These are phyloP conservation scores for Anser cygnoides DNA, from an alignment of 2,113 vertebrate genomes.

Conservation along the genomic window DNA sequence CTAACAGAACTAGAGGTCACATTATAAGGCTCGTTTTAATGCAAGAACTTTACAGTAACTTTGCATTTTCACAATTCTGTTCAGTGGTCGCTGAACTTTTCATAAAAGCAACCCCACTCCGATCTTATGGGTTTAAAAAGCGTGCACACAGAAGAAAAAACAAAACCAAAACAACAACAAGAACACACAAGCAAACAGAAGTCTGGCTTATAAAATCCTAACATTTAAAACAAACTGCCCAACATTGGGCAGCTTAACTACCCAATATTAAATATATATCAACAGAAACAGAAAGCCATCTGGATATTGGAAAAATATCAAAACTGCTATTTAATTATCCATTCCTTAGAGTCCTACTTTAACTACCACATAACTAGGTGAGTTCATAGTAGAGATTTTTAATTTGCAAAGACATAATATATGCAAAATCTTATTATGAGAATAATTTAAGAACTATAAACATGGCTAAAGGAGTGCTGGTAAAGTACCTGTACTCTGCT, in stretches of 20 bases:
- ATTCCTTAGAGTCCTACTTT: not conserved
- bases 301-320: not conserved
- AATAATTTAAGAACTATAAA: not conserved
- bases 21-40: not conserved
- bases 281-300: not conserved
- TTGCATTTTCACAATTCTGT: not conserved
- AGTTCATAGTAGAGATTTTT: not conserved
- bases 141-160: not conserved
- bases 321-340: not conserved
- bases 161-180: not conserved
- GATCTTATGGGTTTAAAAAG: not conserved
- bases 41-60: not conserved
- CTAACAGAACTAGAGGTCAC: not conserved
- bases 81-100: not conserved
- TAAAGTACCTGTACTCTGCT: not conserved
- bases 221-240: not conserved
- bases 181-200: not conserved
- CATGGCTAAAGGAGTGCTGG: not conserved
- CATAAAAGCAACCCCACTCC: not conserved
- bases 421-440: not conserved
- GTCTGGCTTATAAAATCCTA: not conserved
- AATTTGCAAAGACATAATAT: not conserved
- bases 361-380: accelerated
- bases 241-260: no score
- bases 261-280: not conserved